These are phyloP conservation scores for Hiodon alosoides DNA, from an alignment of 2,113 vertebrate species.

Conservation along the genomic window DNA sequence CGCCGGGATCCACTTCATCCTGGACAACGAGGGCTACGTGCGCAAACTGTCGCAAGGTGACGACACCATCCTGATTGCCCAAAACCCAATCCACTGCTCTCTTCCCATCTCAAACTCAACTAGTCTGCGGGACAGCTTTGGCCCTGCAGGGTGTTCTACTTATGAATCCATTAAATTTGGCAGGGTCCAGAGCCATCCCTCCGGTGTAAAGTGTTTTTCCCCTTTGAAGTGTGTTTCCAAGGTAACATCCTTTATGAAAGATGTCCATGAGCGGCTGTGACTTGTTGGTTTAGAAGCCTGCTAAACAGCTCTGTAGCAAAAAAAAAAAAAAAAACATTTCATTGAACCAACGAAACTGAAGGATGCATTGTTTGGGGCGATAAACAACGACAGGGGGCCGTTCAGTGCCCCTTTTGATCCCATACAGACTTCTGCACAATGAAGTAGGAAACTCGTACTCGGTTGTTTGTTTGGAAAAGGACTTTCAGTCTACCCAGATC, in stretches of 20 bases:
- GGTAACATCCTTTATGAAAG: not conserved
- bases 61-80: too few relatives aligned
- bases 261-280: not conserved
- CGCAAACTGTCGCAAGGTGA: slow-evolving; percentile 91
- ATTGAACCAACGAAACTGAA: slow-evolving; percentile 4
- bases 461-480: not conserved
- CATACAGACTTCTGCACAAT: not conserved
- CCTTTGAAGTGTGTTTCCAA: slow-evolving; percentile 4
- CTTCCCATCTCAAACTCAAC: too few relatives aligned
- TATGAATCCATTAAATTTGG: not conserved
- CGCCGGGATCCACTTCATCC: slow-evolving; percentile 86
- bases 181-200: not conserved
- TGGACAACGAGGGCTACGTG: slow-evolving; percentile 87
- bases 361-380: slow-evolving; percentile 4
- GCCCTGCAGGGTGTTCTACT: not conserved
- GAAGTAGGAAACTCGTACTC: not conserved
- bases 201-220: not conserved
- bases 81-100: too few relatives aligned
- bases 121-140: too few relatives aligned
- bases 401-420: too few relatives aligned
- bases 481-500: not conserved
- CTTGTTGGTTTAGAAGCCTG: not conserved
- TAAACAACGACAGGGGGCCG: too few relatives aligned
- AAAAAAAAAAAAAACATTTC: not conserved
- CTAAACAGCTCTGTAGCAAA: not conserved